Evolutionary conservation across 2,113 vertebrate species (phyloP), one percentile per base, ranked within the genome.

Genomic region (Chaetops frenatus): DNA sequence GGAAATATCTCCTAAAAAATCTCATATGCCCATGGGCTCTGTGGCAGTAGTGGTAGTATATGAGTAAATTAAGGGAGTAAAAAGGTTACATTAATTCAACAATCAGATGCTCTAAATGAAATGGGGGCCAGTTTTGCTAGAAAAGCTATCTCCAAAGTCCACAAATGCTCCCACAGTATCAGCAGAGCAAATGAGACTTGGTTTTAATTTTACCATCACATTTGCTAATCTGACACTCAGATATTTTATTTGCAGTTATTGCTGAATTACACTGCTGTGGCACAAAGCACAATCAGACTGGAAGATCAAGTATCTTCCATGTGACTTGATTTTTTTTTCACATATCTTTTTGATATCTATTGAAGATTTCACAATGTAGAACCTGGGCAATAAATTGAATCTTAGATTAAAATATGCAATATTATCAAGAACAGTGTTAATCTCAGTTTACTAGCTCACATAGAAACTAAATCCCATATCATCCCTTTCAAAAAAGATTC

Each of bases 401-500:
- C 42, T 31, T 24, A 76, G 92, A 94, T 82, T 91, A 95, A 92
- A 95, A 81, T 65, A 92, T 16, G 35, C 50, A 81, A 24, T 19
- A 58, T 14, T 77, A 51, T 77, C 31, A 81, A 73, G 25, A 82
- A 53, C 6, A 73, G 24, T 42, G 86, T 65, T 96, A 94, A 94
- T 90, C 84, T 95, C 69, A 57, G 77, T 83, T 82, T 94, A 78
- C 61, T 47, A 86, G 53, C 36, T 79, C 71, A 85, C 69, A 86
- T 42, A 54, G 80, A 81, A 93, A 90, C 61, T 89, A 93, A 97
- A 96, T 94, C 96, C 91, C 61, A 12, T 70, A 84, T 71, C 90
- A 89, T 95, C 69, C 73, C 70, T 95, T 96, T 78, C 91, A 90
- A 96, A 97, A 96, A 93, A 35, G 69, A 61, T 90, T 92, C 86